phyloP scores from a whole-genome alignment of 2,888 invertebrate species.

The Cheilosia scutellata region DNA sequence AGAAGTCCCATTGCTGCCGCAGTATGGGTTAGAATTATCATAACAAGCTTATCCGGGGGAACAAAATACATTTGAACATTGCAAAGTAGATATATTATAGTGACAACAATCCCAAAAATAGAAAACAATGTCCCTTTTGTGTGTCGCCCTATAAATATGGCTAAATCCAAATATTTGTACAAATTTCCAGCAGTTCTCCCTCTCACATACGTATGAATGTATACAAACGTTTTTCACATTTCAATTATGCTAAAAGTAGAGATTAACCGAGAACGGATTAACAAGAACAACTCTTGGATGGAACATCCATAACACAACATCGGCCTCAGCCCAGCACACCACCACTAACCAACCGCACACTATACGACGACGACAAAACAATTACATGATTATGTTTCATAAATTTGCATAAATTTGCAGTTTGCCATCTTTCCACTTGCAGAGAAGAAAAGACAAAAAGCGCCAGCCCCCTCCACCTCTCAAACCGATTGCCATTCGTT shows the following conservation, averaged over 20 bases:
- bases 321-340: conserved; percentile 2
- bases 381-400: conserved; percentile 75
- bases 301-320: conserved; percentile 48
- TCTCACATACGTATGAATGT: conserved; percentile 11
- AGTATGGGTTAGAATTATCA: conserved; percentile 38
- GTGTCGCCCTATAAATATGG: conserved; percentile 15
- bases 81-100: not conserved
- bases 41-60: conserved; percentile 42
- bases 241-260: conserved; percentile 72
- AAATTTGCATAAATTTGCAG: conserved; percentile 76
- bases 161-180: conserved; percentile 56
- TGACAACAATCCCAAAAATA: not conserved
- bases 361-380: conserved; percentile 73
- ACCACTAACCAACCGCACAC: conserved; percentile 67
- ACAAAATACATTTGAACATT: conserved; percentile 31
- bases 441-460: conserved; percentile 33
- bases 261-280: conserved; percentile 72
- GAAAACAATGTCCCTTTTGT: conserved; percentile 20
- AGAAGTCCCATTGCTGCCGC: not conserved
- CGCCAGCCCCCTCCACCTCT: not conserved
- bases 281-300: conserved; percentile 61
- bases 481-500: conserved; percentile 30
- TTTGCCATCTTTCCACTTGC: conserved; percentile 58
- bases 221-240: conserved; percentile 65
- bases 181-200: not conserved